Percentiles rank a stretch among this genome's conserved stretches.
These are phyloP conservation scores for Aphidius colemani DNA, from an alignment of 2,888 invertebrate species.

Conservation along the genomic window DNA sequence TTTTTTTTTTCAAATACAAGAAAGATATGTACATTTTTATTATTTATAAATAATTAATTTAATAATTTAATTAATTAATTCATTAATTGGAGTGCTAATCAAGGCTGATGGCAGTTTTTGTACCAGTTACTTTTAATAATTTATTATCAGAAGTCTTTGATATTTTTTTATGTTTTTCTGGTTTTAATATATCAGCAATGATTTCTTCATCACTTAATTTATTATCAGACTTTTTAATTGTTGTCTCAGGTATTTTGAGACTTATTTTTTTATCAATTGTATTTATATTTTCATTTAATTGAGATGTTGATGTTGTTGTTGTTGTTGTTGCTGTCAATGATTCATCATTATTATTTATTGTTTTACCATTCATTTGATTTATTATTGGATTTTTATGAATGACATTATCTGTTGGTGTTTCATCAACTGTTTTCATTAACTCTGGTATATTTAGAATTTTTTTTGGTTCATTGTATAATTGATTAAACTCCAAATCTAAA, in stretches of 20 bases:
- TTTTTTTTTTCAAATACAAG: too few species aligned
- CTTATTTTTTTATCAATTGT: slow-evolving; percentile 2
- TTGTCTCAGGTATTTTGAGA: slow-evolving; percentile 18
- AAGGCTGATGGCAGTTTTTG: slow-evolving; percentile 59
- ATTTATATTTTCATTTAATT: slow-evolving; percentile 17
- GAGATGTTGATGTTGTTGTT: slow-evolving; percentile 3
- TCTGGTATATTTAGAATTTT: slow-evolving; percentile 47
- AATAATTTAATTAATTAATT: background rate
- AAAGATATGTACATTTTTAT: too few species aligned
- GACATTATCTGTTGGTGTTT: slow-evolving; percentile 31
- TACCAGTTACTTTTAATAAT: slow-evolving; percentile 53
- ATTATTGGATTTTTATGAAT: slow-evolving; percentile 39
- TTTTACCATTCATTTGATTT: slow-evolving; percentile 52
- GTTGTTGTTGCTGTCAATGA: slow-evolving; percentile 25
- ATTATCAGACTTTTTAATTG: slow-evolving; percentile 36
- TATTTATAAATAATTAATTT: too few species aligned
- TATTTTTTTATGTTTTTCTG: slow-evolving; percentile 51
- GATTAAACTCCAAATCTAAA: slow-evolving; percentile 79
- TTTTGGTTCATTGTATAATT: slow-evolving; percentile 58
- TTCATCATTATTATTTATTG: slow-evolving; percentile 25
- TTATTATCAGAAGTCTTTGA: slow-evolving; percentile 39
- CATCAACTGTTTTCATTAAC: slow-evolving; percentile 29
- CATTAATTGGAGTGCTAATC: slow-evolving; percentile 46
- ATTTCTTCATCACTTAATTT: slow-evolving; percentile 55
- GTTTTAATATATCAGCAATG: slow-evolving; percentile 57